Conservation (phyloP, 2,797 vertebrate species). For the Argya squamiceps region DNA sequence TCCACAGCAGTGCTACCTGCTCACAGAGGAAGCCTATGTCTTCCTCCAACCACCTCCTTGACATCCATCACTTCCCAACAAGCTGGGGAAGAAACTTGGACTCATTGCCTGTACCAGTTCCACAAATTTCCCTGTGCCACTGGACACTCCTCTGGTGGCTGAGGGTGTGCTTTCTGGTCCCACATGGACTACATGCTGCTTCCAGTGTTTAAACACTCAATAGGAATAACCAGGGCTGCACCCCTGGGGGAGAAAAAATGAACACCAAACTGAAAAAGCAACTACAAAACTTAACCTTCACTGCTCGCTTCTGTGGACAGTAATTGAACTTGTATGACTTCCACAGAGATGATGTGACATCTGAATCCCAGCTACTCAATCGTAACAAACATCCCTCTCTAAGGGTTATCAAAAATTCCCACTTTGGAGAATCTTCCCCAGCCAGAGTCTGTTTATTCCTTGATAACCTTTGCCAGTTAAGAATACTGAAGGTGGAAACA, state of each 20-base stretch:
- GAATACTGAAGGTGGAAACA: background rate
- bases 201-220: background rate
- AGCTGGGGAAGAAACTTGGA: background rate
- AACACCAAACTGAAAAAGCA: background rate
- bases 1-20: accelerated
- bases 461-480: background rate
- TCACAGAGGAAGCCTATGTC: accelerated
- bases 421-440: background rate
- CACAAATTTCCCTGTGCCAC: background rate
- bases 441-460: background rate
- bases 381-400: background rate
- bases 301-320: background rate
- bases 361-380: background rate
- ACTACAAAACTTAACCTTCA: background rate
- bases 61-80: background rate
- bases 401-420: background rate
- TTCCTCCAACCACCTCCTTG: background rate
- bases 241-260: background rate
- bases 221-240: background rate
- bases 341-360: accelerated
- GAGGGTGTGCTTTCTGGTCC: background rate
- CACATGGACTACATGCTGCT: accelerated
- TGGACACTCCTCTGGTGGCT: background rate
- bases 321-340: background rate
- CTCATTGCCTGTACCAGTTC: background rate